phyloP scores from a whole-genome alignment of 2,113 vertebrate genomes.

The Zapus hudsonius region DNA sequence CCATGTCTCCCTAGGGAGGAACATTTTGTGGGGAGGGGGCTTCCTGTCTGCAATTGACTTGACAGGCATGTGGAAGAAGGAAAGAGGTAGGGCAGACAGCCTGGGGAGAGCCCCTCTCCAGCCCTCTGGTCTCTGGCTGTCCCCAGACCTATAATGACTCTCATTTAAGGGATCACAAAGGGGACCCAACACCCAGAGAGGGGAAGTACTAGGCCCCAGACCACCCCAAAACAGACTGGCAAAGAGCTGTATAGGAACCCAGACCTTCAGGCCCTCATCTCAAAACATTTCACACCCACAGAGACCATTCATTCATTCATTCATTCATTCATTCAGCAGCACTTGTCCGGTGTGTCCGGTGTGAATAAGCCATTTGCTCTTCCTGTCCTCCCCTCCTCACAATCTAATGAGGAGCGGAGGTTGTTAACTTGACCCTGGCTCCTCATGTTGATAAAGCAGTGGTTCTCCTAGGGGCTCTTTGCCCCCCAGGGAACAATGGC shows the following conservation, averaged over 20 bases:
- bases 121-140: neutral
- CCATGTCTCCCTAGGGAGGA: conserved; percentile 21
- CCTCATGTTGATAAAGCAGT: neutral
- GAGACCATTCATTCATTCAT: neutral
- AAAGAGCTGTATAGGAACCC: neutral
- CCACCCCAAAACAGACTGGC: neutral
- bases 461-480: neutral
- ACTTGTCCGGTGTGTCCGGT: neutral
- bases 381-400: neutral
- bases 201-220: neutral
- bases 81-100: neutral
- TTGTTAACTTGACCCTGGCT: neutral
- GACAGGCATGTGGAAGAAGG: neutral
- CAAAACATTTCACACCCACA: neutral
- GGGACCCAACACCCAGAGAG: neutral
- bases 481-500: neutral
- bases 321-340: neutral
- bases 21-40: neutral
- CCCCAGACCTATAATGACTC: neutral
- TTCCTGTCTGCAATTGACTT: neutral
- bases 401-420: neutral
- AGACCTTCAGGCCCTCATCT: neutral
- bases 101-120: neutral
- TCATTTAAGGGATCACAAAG: neutral
- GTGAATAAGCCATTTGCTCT: neutral